Evolutionary conservation across 2,888 invertebrate species (phyloP), one percentile per base, ranked within the genome.

Genomic region (Zygothrica quintamaculata): DNA sequence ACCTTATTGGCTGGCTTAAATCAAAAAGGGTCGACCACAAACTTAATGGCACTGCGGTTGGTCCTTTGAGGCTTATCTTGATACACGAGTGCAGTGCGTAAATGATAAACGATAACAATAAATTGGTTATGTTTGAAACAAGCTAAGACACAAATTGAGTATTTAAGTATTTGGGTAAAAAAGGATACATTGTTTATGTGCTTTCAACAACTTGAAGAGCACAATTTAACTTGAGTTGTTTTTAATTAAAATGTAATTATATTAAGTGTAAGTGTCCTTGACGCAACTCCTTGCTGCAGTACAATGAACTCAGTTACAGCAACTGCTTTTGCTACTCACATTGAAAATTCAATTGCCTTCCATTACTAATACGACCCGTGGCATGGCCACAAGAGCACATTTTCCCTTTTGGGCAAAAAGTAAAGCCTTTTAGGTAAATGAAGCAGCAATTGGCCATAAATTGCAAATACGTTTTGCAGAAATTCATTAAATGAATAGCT

Each of bases 1-100:
- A 11, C 12, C 9, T 12, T 48, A 39, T 46, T 31, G 59, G 48
- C 37, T 51, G 44, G 34, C 51, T 65, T 55, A 65, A 68, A 60
- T 66, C 67, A 67, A 66, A 84, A 86, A 80, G 71, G 80, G 77
- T 74, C 84, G 74, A 78, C 85, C 82, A 46, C 79, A 75, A 57
- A 48, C 52, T 39, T 57, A 43, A 50, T 43, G 47, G 29, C 76
- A 16, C 64, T 64, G 75, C 47, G 71, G 67, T 64, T 36, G 59
- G 57, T 62, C 69, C 31, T 48, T 3, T 8, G 56, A 57, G 39
- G 44, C 43, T 79, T 58, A 70, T 42, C 70, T 60, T 79, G 71
- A 80, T 79, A 74, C 70, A 84, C 74, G 77, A 66, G 44, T 62
- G 57, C 65, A 70, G 57, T 66, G 64, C 42, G 58, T 56, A n/a